Evolutionary conservation across 1,140 invertebrate species (phyloP).

Genomic region (Euwallacea similis): DNA sequence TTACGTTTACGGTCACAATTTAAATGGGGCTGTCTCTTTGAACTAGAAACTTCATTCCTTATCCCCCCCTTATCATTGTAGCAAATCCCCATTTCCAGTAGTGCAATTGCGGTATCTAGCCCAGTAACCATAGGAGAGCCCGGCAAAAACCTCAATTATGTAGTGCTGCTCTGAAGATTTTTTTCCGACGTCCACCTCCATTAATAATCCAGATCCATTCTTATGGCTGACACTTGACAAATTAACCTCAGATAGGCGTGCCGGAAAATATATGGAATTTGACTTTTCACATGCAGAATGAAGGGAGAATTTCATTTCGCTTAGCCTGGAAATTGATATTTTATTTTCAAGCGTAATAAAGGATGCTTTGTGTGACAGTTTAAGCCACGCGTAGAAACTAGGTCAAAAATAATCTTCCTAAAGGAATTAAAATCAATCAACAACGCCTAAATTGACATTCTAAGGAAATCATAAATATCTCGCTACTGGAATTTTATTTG

Average conservation of each 20-base stretch:
- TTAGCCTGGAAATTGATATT: conserved; percentile 2
- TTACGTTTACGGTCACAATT: no score
- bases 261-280: conserved; percentile 11
- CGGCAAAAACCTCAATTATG: conserved; percentile 14
- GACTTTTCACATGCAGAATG: conserved; percentile 5
- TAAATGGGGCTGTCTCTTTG: no score
- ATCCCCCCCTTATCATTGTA: no score
- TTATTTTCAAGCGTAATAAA: background rate
- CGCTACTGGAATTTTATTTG: background rate
- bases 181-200: conserved; percentile 9
- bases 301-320: background rate
- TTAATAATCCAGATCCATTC: conserved; percentile 29
- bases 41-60: no score
- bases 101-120: conserved; percentile 1
- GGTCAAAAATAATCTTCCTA: no score
- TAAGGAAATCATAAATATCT: background rate
- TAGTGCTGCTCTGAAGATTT: conserved; percentile 5
- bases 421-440: no score
- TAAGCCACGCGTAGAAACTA: no score
- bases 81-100: background rate
- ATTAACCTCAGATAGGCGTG: conserved; percentile 15
- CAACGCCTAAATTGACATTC: background rate
- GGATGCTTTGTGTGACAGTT: no score
- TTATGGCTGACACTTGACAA: conserved; percentile 26
- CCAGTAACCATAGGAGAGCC: background rate